These are phyloP conservation scores for Danio rerio DNA, from an alignment of 2,113 vertebrate genomes.

Conservation along the genomic window DNA sequence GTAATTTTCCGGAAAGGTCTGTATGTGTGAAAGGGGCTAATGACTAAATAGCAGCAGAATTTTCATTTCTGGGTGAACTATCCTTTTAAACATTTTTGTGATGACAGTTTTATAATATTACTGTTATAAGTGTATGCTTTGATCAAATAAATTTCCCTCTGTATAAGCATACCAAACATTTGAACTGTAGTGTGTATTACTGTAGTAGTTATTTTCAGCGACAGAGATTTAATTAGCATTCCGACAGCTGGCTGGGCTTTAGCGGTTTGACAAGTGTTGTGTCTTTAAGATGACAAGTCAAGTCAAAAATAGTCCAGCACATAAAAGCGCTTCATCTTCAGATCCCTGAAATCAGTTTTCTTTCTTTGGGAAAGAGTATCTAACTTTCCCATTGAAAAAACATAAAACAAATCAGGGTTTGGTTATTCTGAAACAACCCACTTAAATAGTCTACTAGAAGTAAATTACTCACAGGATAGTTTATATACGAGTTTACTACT, in stretches of 20 bases:
- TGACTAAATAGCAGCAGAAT: too few relatives aligned
- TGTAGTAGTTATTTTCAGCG: background rate
- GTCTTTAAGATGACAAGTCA: background rate
- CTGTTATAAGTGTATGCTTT: too few relatives aligned
- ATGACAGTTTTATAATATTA: too few relatives aligned
- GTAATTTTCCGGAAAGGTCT: too few relatives aligned
- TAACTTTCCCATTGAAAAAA: background rate
- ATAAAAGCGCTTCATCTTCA: background rate
- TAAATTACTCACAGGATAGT: background rate
- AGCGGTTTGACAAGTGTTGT: background rate
- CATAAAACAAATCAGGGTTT: background rate
- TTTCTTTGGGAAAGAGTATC: background rate
- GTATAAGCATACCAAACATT: background rate
- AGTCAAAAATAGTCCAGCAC: background rate
- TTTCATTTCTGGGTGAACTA: too few relatives aligned
- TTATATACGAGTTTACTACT: background rate
- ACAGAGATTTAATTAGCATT: background rate
- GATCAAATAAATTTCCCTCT: too few relatives aligned
- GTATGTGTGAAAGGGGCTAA: too few relatives aligned
- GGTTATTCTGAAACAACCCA: background rate
- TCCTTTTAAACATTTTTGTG: too few relatives aligned
- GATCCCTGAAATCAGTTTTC: background rate
- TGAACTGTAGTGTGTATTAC: background rate
- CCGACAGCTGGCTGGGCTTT: background rate
- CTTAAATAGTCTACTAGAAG: background rate